Percentiles rank a stretch among this genome's conserved stretches.
phyloP scores from a whole-genome alignment of 2,797 vertebrate genomes.

The Hypotaenidia okinawae region DNA sequence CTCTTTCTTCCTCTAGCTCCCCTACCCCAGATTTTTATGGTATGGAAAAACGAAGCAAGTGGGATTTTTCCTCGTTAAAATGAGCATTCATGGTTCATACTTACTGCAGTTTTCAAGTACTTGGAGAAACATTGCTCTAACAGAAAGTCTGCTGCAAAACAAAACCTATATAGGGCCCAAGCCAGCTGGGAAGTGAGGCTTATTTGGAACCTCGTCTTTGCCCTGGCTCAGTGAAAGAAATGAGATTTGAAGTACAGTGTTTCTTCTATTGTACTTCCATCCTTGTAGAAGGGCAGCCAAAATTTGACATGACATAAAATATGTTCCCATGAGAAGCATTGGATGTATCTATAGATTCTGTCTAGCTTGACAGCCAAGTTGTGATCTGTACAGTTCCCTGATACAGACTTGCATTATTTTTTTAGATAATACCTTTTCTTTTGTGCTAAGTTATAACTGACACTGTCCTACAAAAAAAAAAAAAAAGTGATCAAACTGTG shows the following conservation, averaged over 20 bases:
- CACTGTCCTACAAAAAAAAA: background rate
- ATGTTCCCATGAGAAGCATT: background rate
- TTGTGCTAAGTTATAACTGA: background rate
- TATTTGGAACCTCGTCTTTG: background rate
- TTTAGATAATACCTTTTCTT: background rate
- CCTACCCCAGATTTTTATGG: background rate
- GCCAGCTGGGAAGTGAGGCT: background rate
- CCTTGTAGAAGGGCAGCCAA: background rate
- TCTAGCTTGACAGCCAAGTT: background rate
- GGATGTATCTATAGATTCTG: background rate
- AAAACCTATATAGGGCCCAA: background rate
- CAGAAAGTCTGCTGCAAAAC: background rate
- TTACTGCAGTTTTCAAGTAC: background rate
- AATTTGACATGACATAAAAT: constrained; percentile 5
- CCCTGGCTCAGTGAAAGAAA: background rate
- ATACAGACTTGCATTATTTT: background rate
- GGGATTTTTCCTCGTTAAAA: background rate
- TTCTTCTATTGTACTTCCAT: background rate
- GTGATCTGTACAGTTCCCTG: background rate
- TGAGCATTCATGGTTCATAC: background rate
- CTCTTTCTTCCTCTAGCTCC: background rate
- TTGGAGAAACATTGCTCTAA: background rate
- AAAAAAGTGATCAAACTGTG: background rate
- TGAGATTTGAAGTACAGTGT: background rate
- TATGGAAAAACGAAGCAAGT: background rate